Evolutionary conservation across 2,797 vertebrate genomes (phyloP).

Genomic region (Enteromius argenteus): DNA sequence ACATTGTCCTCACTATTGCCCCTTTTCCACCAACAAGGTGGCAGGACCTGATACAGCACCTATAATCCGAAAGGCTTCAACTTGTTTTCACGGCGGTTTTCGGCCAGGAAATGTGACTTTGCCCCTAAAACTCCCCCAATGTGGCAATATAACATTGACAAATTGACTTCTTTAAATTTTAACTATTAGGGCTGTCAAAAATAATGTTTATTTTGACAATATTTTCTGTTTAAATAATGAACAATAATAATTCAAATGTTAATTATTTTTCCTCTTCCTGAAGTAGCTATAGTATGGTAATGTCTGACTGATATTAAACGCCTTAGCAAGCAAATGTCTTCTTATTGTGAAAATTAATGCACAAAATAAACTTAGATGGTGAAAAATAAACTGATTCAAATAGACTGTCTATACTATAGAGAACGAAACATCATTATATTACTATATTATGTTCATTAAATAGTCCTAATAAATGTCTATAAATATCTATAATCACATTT

Average conservation of each 20-base stretch:
- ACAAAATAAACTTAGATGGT: neutral
- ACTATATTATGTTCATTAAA: neutral
- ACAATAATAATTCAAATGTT: neutral
- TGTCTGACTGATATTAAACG: neutral
- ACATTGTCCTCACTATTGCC: neutral
- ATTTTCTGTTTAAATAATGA: neutral
- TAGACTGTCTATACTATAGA: neutral
- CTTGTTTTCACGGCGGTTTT: neutral
- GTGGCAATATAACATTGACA: neutral
- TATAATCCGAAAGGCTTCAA: neutral
- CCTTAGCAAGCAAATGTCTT: neutral
- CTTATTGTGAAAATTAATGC: neutral
- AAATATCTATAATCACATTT: neutral
- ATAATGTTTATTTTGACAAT: neutral
- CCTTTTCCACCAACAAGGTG: neutral
- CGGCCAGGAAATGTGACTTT: neutral
- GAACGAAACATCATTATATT: neutral
- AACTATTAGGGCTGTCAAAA: neutral
- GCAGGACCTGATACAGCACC: neutral
- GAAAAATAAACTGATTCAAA: neutral
- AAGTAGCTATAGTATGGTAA: neutral
- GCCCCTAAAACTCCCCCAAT: neutral
- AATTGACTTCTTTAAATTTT: neutral
- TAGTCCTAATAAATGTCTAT: neutral
- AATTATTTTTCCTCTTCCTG: neutral